Base-by-base conservation (phyloP, 2,797 vertebrate genomes). In the Enoplosus armatus region DNA sequence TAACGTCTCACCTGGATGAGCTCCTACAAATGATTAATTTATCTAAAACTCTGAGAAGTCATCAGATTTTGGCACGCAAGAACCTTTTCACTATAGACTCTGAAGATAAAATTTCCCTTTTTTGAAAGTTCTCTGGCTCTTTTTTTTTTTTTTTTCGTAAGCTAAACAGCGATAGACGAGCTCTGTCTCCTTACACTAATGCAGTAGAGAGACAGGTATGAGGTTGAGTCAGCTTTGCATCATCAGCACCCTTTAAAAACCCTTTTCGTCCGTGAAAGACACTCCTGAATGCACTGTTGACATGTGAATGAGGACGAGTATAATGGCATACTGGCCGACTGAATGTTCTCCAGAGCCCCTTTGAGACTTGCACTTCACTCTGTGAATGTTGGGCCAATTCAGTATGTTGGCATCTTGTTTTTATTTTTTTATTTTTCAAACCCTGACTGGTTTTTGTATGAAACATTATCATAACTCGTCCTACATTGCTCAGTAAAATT, bases 141-240 rank as follows among this genome's bases (percentile, higher is more conserved):
- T 61, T 37, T 10, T 54, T 20, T 61, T 22, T 20, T 73, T 59
- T 31, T 51, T 8, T 37, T 63, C 51, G 55, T 20, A 14, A 56
- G 37, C 29, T 10, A 18, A 47, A 55, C 33, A 3, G 18, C 1
- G 0, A 69, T 22, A 61, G 48, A 54, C 22, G 20, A 48, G 26
- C 51, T 69, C 16, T 8, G 24, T 72, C 47, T 65, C 31, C 3
- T 14, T n/a, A 22, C 22, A 2, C 33, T 20, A n/a, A 35, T 24
- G 5, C 26, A 53, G 3, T 2, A 27, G 11, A 67, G 50, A 58
- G 11, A 41, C 51, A 58, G 45, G 35, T 59, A 65, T 53, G 37
- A 41, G 43, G 18, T 77, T 72, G 43, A 69, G 37, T 59, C 53
- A 74, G 59, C 29, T 31, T 77, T 83, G 37, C 75, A 70, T 78